These are phyloP conservation scores for Mnemiopsis leidyi DNA, from an alignment of 37 sponge, comb jelly and placozoan species.

Conservation along the genomic window DNA sequence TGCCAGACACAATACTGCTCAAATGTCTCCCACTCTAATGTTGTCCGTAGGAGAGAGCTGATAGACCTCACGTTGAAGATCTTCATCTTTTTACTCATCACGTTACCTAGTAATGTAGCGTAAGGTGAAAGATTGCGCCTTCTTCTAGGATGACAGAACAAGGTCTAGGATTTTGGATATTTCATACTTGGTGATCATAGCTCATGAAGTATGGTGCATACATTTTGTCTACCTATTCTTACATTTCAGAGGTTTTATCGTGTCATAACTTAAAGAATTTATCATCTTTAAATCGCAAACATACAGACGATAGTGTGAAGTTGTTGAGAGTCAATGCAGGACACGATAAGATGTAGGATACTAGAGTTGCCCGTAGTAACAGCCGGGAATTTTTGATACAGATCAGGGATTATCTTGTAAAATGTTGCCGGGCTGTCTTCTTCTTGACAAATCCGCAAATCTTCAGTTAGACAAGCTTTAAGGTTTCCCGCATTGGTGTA, in stretches of 20 bases:
- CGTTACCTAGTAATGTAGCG: constrained; percentile 23
- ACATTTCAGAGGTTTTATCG: too few species aligned
- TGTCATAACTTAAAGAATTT: too few species aligned
- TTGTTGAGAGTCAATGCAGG: constrained; percentile 58
- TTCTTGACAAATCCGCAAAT: constrained; percentile 57
- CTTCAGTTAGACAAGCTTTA: constrained; percentile 57
- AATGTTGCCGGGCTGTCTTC: constrained; percentile 56
- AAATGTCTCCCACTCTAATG: constrained; percentile 94
- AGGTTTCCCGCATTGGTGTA: constrained; percentile 30
- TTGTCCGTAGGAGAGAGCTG: constrained; percentile 67
- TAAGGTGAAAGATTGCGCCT: too few species aligned
- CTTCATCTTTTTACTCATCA: constrained; percentile 63
- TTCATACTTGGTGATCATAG: too few species aligned
- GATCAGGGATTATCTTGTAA: constrained; percentile 49
- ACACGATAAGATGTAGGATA: constrained; percentile 50
- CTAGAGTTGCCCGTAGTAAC: constrained; percentile 59
- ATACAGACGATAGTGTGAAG: constrained; percentile 54
- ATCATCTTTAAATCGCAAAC: too few species aligned
- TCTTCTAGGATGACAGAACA: too few species aligned
- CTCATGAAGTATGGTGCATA: too few species aligned
- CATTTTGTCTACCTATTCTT: too few species aligned
- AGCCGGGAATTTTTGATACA: constrained; percentile 55
- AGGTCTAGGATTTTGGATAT: too few species aligned
- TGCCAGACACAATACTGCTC: constrained; percentile 99
- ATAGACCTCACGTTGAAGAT: constrained; percentile 49